Base-by-base conservation (phyloP, 30 jellyfish, hydroid and myxozoan species). In the Sanderia malayensis region DNA sequence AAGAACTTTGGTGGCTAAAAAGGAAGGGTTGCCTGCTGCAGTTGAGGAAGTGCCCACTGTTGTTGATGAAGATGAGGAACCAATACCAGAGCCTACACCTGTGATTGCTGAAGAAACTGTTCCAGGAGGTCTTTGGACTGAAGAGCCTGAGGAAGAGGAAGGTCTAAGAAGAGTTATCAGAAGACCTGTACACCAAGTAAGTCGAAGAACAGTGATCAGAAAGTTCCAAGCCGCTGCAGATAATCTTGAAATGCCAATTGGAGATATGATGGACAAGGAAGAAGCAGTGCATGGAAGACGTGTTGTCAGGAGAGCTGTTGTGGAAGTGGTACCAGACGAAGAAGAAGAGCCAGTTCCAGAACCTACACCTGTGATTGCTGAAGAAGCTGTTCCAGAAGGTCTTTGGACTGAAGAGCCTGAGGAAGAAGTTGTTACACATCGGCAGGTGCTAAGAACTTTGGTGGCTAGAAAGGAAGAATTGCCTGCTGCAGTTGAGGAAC, bases 171-270 rank as follows among this genome's bases (percentile, higher is more conserved):
- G 77, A 44, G 77, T 65, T 30, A 61, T 65, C 19, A 65, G 77
- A 30, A 60, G 31, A 53, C 61, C 61, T 9, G 77, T 65, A 61
- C 80, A 45, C 19, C 94, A 61, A 8, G 72, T 52, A 59, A 75
- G 94, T 10, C 58, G 63, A n/a, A 85, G 95, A 67, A 61, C 25
- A 24, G 93, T 84, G 18, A 61, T 61, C 92, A 67, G 95, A 58
- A 73, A 67, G 27, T 53, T 84, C 23, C 78, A 67, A 21, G 71
- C 78, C n/a, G 80, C 85, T 20, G 49, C 71, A 15, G 94, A 70
- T 37, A 94, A 73, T 21, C 64, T 86, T 9, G 92, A 52, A 71
- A 31, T 0, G 64, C 68, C 44, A 58, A 80, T 73, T 22, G 86
- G 55, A 13, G 52, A 37, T 6, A 37, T 13, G 13, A 37, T 4